Base-by-base conservation (phyloP, 2,113 vertebrate genomes). In the Verasper variegatus region DNA sequence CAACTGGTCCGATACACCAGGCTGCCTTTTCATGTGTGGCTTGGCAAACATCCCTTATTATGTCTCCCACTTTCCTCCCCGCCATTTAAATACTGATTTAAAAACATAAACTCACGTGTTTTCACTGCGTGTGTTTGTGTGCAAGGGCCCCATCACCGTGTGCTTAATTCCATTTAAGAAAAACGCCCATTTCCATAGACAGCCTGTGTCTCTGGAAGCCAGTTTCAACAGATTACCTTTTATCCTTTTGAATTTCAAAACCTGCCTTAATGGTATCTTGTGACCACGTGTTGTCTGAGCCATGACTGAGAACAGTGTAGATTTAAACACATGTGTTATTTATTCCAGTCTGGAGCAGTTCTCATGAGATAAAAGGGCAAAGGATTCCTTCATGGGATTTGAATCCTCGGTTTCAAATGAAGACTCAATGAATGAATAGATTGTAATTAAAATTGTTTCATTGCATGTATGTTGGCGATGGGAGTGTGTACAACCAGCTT, bases 221-320 rank as follows among this genome's bases (percentile, higher is more conserved):
- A 0, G 71, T 66, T 55, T 24, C 55, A 71, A 18, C 26, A 72
- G 52, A 68, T 69, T 59, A 45, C 47, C 20, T 74, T 64, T 47
- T 74, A 27, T 27, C 27, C 59, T 69, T 58, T 64, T n/a, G 15
- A 8, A 67, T 81, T 76, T 71, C 47, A 24, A 76, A 31, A 31
- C 31, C 31, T 52, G 23, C 6, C 12, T 71, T 20, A 69, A 71
- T 61, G 61, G 63, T 27, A 18, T 67, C 59, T 21, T 17, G 35
- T 58, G 40, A 67, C 27, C 17, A 13, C 14, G 56, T 59, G 60
- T 20, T 77, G 15, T 74, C 18, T 63, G 24, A 66, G 45, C n/a
- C 26, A 18, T 42, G 57, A 72, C 10, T 68, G n/a, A 21, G 65
- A 77, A 70, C 52, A 84, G 62, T 81, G 40, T 37, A 26, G 72